phyloP scores from a whole-genome alignment of 1,140 invertebrate species.

The Nymphalis io region DNA sequence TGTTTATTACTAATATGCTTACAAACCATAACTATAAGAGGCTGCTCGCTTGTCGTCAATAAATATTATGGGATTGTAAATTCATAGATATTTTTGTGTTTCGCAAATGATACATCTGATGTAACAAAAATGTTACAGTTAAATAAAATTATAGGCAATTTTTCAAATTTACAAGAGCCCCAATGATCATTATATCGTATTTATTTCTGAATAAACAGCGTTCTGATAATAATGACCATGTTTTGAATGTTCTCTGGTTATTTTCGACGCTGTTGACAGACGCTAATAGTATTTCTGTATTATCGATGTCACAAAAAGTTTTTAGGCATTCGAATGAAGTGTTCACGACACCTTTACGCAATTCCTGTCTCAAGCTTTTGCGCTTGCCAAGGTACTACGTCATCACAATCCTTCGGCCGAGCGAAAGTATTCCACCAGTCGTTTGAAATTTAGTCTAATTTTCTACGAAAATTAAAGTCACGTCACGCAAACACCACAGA shows the following conservation, averaged over 20 bases:
- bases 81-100: too few species aligned
- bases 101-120: too few species aligned
- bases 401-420: constrained; percentile 49
- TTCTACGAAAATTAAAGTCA: constrained; percentile 48
- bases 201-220: too few species aligned
- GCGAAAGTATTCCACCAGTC: constrained; percentile 50
- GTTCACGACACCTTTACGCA: constrained; percentile 74
- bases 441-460: constrained; percentile 52
- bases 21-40: neutral
- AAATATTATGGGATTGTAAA: too few species aligned
- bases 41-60: too few species aligned
- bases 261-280: constrained; percentile 43
- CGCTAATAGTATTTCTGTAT: constrained; percentile 64
- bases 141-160: too few species aligned
- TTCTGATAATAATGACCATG: constrained; percentile 7
- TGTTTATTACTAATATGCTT: neutral
- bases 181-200: too few species aligned
- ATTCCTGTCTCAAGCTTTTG: constrained; percentile 62
- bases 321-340: constrained; percentile 58
- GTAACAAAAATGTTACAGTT: too few species aligned
- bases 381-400: constrained; percentile 67
- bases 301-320: constrained; percentile 64
- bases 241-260: constrained; percentile 15
- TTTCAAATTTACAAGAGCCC: too few species aligned
- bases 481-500: constrained; percentile 40